A percentile compares a stretch with the other conserved stretches of the same genome.
Evolutionary conservation across 2,113 vertebrate species (phyloP).

Genomic region (Noturus placidus): DNA sequence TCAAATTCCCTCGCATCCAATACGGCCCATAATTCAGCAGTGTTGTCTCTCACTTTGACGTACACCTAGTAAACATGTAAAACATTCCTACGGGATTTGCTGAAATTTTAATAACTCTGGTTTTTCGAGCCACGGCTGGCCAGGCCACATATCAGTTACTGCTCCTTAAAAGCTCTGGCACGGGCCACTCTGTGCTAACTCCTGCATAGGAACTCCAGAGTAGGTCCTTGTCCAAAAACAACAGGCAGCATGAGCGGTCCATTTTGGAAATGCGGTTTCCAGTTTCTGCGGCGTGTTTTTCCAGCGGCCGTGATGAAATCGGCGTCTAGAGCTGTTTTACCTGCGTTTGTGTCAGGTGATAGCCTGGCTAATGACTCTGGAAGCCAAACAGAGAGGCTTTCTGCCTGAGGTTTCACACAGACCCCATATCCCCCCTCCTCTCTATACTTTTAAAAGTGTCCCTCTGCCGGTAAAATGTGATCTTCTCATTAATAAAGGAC

Average conservation of each 20-base stretch:
- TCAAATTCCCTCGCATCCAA: slow-evolving; percentile 65
- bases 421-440: slow-evolving; percentile 59
- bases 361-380: slow-evolving; percentile 70
- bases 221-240: slow-evolving; percentile 73
- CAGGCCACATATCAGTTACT: slow-evolving; percentile 73
- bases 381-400: slow-evolving; percentile 71
- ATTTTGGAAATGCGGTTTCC: slow-evolving; percentile 70
- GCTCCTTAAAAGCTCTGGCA: slow-evolving; percentile 75
- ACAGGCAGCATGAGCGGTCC: slow-evolving; percentile 72
- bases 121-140: slow-evolving; percentile 61
- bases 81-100: slow-evolving; percentile 72
- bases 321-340: slow-evolving; percentile 67
- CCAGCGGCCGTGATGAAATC: slow-evolving; percentile 68
- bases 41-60: slow-evolving; percentile 77
- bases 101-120: slow-evolving; percentile 73
- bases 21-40: slow-evolving; percentile 71
- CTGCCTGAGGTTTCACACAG: slow-evolving; percentile 64
- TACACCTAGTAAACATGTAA: slow-evolving; percentile 77
- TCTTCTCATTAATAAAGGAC: slow-evolving; percentile 72
- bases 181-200: slow-evolving; percentile 57
- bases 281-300: slow-evolving; percentile 73
- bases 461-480: slow-evolving; percentile 69
- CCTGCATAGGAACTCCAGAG: slow-evolving; percentile 50
- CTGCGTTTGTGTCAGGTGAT: slow-evolving; percentile 72
- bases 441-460: slow-evolving; percentile 64